Percentiles rank a stretch among this genome's conserved stretches.
These are phyloP conservation scores for Drosophila azteca DNA, from an alignment of 1,140 invertebrate species.

Conservation along the genomic window DNA sequence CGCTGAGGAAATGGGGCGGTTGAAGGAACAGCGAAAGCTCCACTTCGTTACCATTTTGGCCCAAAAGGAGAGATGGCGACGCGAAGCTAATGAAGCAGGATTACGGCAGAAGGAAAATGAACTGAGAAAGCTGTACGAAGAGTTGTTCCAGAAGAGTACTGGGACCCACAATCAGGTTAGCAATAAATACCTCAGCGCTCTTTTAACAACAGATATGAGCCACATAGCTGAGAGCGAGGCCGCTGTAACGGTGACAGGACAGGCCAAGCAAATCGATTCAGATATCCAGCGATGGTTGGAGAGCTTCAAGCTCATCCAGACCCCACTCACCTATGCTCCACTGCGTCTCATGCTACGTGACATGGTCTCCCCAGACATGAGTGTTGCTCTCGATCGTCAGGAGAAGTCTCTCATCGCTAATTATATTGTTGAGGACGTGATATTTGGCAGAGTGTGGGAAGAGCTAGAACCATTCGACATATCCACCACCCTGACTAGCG, in stretches of 20 bases:
- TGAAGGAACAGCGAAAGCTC: constrained; percentile 88
- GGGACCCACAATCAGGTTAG: constrained; percentile 86
- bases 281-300: constrained; percentile 82
- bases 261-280: constrained; percentile 86
- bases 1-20: constrained; percentile 87
- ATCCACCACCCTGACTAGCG: constrained; percentile 29
- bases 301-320: constrained; percentile 76
- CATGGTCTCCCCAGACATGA: constrained; percentile 56
- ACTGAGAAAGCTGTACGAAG: constrained; percentile 87
- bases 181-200: constrained; percentile 87
- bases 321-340: constrained; percentile 82
- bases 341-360: constrained; percentile 48
- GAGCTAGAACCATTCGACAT: constrained; percentile 63
- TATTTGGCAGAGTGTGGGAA: constrained; percentile 44
- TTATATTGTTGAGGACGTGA: constrained; percentile 70
- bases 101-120: constrained; percentile 87
- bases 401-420: constrained; percentile 49
- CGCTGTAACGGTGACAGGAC: constrained; percentile 84
- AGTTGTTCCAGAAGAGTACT: constrained; percentile 85
- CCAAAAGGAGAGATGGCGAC: constrained; percentile 86
- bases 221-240: constrained; percentile 86
- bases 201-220: constrained; percentile 87
- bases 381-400: constrained; percentile 9
- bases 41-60: constrained; percentile 89
- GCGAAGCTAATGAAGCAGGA: constrained; percentile 88